Evolutionary conservation across 2,113 vertebrate genomes (phyloP), one percentile per base, ranked within the genome.

Genomic region (Alethe castanea): DNA sequence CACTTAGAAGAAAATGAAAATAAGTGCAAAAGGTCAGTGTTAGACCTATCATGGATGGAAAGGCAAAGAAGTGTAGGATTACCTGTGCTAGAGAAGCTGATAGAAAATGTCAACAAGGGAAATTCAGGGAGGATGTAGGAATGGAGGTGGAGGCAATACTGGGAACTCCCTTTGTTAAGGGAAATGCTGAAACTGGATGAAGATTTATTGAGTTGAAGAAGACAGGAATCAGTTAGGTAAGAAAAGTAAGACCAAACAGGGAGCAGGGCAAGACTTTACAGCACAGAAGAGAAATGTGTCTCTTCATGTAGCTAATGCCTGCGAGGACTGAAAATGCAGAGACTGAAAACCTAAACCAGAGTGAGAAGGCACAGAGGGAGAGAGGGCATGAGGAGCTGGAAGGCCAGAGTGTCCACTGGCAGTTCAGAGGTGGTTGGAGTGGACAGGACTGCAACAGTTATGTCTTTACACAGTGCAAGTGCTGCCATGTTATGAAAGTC

Each of bases 401-500:
- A 66, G 14, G 25, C 3, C 0, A 0, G 20, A 22, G 12, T 6
- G 13, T 48, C 16, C 48, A 16, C 13, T 19, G 40, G 5, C 15
- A 25, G 5, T 28, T 24, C 29, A 29, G 50, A 64, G 40, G 9
- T 14, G 12, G 5, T 3, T 73, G 70, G 42, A 72, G 24, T 25
- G 33, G 28, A 40, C 44, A 67, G 33, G 33, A 50, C 22, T 14
- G 5, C 15, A 11, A 45, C 29, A 44, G 17, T 44, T 35, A 20
- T 1, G 2, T 66, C 28, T 59, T 44, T 84, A 25, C 12, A 33
- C 20, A 64, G 40, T 40, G 23, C 44, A 67, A 48, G 24, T n/a
- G 26, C 31, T 44, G 8, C 29, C 48, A 16, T 8, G 12, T 40
- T 60, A 60, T 19, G 20, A 69, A 24, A 61, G 8, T 12, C 6